Evolutionary conservation across 2,888 invertebrate genomes (phyloP), one percentile per base, ranked within the genome.

Genomic region (Rotaria sp.): DNA sequence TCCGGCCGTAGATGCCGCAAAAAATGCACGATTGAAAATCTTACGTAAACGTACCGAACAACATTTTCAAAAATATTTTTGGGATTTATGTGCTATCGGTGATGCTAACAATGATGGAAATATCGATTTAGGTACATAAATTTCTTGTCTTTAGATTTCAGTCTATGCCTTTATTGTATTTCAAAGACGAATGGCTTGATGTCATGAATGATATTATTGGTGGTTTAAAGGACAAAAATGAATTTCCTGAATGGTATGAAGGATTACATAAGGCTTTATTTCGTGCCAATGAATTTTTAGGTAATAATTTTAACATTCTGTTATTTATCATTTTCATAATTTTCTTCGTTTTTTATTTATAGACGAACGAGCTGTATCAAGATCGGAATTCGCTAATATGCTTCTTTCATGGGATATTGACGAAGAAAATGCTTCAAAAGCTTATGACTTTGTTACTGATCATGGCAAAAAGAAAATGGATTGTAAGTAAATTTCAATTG

Each of bases 231-330:
- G 85, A 85, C n/a, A 85, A 87, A 41, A 55, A 74, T 30, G 35
- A 59, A 50, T 87, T 87, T 50, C 87, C 87, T 2, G 87, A 87
- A 48, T 87, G 87, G 87, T 87, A 87, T 48, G 87, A 87, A 85
- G 87, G 87, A 48, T 55, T 87, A 26, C 86, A 86, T 50, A 87
- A 87, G 50, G 87, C 87, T 38, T 59, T 87, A n/a, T 87, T 74
- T 48, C 84, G 87, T 84, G 85, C 84, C 18, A 84, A 84, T 38
- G 87, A 87, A 52, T 87, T 87, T 59, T 75, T 87, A 24, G 86
- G 84, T 84, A 84, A 84, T 67, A 67, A 35, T 67, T 67, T 5
- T 84, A n/a, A 84, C 35, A 67, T 35, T 35, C 26, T 10, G 13
- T 67, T 30, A 1, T 11, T 35, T 18, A 10, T 59, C 21, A 1